Evolutionary conservation across 2,888 invertebrate genomes (phyloP).

Genomic region (Pachliopta kotzebuea): DNA sequence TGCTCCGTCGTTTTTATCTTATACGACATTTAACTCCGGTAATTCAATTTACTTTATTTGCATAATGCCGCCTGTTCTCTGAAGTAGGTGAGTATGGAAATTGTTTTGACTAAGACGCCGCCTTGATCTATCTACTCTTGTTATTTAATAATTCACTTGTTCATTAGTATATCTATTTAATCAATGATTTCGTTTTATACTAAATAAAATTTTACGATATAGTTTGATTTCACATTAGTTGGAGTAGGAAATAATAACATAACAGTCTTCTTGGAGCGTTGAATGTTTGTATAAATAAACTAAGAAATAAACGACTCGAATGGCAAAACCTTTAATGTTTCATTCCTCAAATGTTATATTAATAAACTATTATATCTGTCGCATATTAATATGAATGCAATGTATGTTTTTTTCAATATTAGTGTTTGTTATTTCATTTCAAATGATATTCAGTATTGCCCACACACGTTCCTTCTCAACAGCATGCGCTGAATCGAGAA

Average conservation of each 20-base stretch:
- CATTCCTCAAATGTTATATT: no score
- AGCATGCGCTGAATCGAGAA: conserved; percentile 51
- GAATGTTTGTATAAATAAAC: no score
- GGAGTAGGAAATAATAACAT: no score
- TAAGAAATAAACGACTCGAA: no score
- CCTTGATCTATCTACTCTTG: conserved; percentile 35
- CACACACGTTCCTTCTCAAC: conserved; percentile 45
- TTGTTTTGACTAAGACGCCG: conserved; percentile 41
- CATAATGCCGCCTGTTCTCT: conserved; percentile 72
- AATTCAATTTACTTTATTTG: conserved; percentile 80
- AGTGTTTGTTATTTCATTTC: background rate
- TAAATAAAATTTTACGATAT: background rate
- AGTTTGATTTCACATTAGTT: background rate
- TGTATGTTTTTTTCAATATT: no score
- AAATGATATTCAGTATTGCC: conserved; percentile 27
- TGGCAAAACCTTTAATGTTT: no score
- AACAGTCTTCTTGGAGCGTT: no score
- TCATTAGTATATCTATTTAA: conserved; percentile 1
- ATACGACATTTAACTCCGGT: conserved; percentile 80
- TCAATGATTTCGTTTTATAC: no score
- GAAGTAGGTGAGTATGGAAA: conserved; percentile 78
- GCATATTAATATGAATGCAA: no score
- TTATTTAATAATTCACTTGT: conserved; percentile 31
- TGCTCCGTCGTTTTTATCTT: conserved; percentile 79
- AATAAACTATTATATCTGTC: no score